Base-by-base conservation (phyloP, 2,888 invertebrate species). In the Drosophila trichaetosa region DNA sequence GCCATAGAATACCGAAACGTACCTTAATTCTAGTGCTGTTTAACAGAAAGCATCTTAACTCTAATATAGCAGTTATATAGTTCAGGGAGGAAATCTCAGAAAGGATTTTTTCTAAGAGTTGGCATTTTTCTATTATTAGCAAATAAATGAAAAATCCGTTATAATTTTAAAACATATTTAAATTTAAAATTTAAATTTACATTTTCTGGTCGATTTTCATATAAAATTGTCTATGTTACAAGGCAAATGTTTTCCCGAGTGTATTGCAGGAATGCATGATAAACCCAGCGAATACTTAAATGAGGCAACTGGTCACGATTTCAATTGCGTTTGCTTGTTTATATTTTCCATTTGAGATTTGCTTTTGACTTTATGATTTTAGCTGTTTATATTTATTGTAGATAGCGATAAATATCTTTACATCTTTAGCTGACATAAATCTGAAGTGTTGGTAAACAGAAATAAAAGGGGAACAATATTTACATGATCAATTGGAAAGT, bases 401-500 rank as follows among this genome's bases (percentile, higher is more conserved):
- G 42, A 11, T 5, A 5, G 42, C 11, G 42, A 11, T 11, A 42
- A 21, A 2, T 42, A 10, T 21, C 11, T 42, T 21, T 21, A 21
- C 21, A 0, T 21, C 5, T 21, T 6, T 11, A 21, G 21, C 42
- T 21, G 42, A 42, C 21, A 21, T 21, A 42, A 11, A 11, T 42
- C 2, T 42, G 21, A 21, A 42, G 40, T 36, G 36, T 16, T 16
- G 36, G 0, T 40, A 40, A 21, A 21, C 18, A 38, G 18, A 18
- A 10, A 53, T 34, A 6, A 36, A 46, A 46, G 11, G 2, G 6
- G 18, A 38, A 33, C 34, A 21, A 21, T 34, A 38, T 54, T 49
- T 10, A 49, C 54, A 68, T 68, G 68, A 68, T 67, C 48, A 38
- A 33, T 27, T 49, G 8, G 33, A 38, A 27, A 31, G 31, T 48